Percentiles rank a stretch among this genome's conserved stretches.
phyloP scores from a whole-genome alignment of 1,140 invertebrate genomes.

The Drosophila teissieri region DNA sequence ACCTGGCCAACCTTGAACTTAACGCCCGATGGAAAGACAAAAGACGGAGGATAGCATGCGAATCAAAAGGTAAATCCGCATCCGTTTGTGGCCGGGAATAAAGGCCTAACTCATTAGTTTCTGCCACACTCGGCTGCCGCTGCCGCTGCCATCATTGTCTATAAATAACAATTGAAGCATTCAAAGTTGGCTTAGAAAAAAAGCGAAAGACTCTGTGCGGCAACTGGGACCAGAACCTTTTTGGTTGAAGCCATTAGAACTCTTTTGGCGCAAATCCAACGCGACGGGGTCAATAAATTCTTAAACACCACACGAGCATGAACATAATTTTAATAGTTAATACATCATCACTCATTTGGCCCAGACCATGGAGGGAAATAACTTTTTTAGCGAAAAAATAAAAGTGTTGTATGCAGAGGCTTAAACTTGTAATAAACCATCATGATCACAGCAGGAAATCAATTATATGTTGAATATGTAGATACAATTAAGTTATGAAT shows the following conservation, averaged over 20 bases:
- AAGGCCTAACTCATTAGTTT: constrained; percentile 73
- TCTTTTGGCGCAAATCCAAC: constrained; percentile 52
- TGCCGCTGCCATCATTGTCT: constrained; percentile 71
- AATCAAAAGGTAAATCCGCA: constrained; percentile 60
- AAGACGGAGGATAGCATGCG: constrained; percentile 33
- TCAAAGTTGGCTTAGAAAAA: constrained; percentile 34
- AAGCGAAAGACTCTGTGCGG: constrained; percentile 51
- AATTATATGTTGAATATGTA: background rate
- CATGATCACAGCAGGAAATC: background rate
- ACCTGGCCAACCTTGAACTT: constrained; percentile 66
- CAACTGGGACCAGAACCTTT: constrained; percentile 60
- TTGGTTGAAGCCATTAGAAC: constrained; percentile 66
- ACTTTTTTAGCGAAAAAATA: constrained; percentile 26
- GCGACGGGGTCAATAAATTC: constrained; percentile 75
- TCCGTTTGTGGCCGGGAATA: constrained; percentile 40
- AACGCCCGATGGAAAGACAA: constrained; percentile 29
- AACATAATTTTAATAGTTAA: constrained; percentile 67
- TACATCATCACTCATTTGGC: constrained; percentile 72
- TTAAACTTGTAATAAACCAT: constrained; percentile 36
- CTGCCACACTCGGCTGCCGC: constrained; percentile 57
- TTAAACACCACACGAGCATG: constrained; percentile 56
- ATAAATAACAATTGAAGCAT: constrained; percentile 83
- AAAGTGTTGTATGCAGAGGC: constrained; percentile 25
- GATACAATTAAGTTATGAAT: constrained; percentile 1
- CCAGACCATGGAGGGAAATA: constrained; percentile 13